Evolutionary conservation across 2,113 vertebrate species (phyloP).

Genomic region (Engystomops pustulosus): DNA sequence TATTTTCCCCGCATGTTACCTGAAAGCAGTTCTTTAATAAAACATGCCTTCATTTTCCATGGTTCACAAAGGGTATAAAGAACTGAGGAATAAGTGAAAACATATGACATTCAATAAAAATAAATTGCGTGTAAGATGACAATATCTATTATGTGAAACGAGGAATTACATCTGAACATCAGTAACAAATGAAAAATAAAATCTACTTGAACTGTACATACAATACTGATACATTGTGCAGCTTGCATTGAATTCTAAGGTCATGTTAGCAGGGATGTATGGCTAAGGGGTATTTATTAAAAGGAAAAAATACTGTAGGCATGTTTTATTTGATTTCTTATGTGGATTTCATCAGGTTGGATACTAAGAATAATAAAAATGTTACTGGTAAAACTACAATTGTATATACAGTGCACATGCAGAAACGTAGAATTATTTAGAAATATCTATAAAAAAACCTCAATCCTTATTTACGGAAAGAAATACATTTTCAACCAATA

Average conservation of each 20-base stretch:
- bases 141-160: not conserved
- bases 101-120: slow-evolving; percentile 13
- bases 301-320: not conserved
- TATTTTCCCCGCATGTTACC: too few relatives aligned
- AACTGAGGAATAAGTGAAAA: not conserved
- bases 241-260: not conserved
- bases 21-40: not conserved
- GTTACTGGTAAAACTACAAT: not conserved
- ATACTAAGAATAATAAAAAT: not conserved
- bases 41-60: not conserved
- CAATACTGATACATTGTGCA: slow-evolving; percentile 2
- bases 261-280: not conserved
- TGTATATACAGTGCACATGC: not conserved
- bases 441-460: too few relatives aligned
- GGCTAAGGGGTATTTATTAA: slow-evolving; percentile 8
- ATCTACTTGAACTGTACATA: not conserved
- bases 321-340: not conserved
- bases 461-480: too few relatives aligned
- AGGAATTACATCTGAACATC: not conserved
- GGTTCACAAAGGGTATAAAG: not conserved
- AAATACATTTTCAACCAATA: too few relatives aligned
- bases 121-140: not conserved
- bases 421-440: too few relatives aligned
- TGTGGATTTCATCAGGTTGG: not conserved
- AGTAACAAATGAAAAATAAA: slow-evolving; percentile 18